Evolutionary conservation across 2,888 invertebrate genomes (phyloP), one percentile per base, ranked within the genome.

Genomic region (Archips crataeganus): DNA sequence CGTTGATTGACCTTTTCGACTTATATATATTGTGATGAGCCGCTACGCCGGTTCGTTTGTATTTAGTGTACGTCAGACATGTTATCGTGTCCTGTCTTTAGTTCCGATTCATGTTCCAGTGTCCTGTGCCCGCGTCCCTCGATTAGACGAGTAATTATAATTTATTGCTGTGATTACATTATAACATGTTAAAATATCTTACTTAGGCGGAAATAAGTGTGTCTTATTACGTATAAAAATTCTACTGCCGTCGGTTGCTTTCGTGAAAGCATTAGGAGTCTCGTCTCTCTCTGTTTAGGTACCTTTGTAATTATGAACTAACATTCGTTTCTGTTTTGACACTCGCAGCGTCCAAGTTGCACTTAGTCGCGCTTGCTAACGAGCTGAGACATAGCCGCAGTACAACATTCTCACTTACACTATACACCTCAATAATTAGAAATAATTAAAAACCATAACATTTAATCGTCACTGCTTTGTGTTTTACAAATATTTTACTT

Each of bases 141-240:
- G 79, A 87, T 80, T 86, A 84, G 82, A 87, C 81, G 84, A 86
- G 80, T 90, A 85, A 89, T 87, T 91, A 89, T 93, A 90, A 92
- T 93, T 93, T 91, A 91, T 89, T 90, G 90, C 92, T 93, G 93
- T 94, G 92, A 94, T 94, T 93, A 93, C 90, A 91, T 90, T 91
- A 90, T 91, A 88, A 89, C 88, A 87, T 87, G 87, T 91, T 92
- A 86, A 87, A 87, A 51, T 87, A 83, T 86, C 86, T 87, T 86
- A 83, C 81, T 83, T 89, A 89, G 87, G 86, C 85, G 87, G 86
- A 86, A 78, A 83, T 87, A 86, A 86, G 88, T 86, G 87, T 85
- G 87, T 88, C 87, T 87, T 87, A 85, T 85, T 86, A 86, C 83
- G 80, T 84, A 78, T 83, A 80, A 86, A 84, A 79, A 81, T 80